Percentiles rank a stretch among this genome's conserved stretches.
These are phyloP conservation scores for Crotalus adamanteus DNA, from an alignment of 2,797 vertebrate genomes.

Conservation along the genomic window DNA sequence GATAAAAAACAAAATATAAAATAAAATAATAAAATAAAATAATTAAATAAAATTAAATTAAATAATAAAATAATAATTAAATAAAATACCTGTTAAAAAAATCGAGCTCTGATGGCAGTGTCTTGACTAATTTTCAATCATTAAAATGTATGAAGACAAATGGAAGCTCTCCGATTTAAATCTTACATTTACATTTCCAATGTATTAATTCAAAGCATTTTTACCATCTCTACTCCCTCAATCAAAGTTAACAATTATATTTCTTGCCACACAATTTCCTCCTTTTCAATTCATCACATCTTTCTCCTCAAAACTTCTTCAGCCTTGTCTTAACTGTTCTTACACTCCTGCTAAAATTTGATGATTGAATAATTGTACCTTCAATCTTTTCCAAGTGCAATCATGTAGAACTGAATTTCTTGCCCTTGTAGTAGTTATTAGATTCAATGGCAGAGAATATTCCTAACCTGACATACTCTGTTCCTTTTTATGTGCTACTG, in stretches of 20 bases:
- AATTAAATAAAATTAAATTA: too few species aligned
- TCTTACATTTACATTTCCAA: background rate
- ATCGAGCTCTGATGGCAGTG: background rate
- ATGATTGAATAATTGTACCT: slow-evolving; percentile 22
- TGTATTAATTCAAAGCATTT: slow-evolving; percentile 10
- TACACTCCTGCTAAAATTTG: slow-evolving; percentile 23
- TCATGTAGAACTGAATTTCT: slow-evolving; percentile 13
- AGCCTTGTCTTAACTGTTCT: slow-evolving; percentile 2
- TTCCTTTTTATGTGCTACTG: background rate
- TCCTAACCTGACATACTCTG: background rate
- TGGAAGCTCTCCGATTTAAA: background rate
- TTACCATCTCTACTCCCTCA: slow-evolving; percentile 2
- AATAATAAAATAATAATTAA: background rate
- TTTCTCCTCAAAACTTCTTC: slow-evolving; percentile 25
- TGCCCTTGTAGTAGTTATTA: background rate
- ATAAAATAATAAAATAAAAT: too few species aligned
- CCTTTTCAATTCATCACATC: slow-evolving; percentile 8
- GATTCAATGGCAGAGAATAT: background rate
- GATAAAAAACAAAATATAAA: background rate
- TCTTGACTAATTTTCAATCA: slow-evolving; percentile 7
- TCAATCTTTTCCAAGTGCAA: slow-evolving; percentile 23
- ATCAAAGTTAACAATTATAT: slow-evolving; percentile 5
- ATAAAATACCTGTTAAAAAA: background rate
- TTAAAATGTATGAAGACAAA: background rate
- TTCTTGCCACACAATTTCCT: slow-evolving; percentile 5